phyloP scores from a whole-genome alignment of 2,888 invertebrate genomes.

The Drymonia ruficornis region DNA sequence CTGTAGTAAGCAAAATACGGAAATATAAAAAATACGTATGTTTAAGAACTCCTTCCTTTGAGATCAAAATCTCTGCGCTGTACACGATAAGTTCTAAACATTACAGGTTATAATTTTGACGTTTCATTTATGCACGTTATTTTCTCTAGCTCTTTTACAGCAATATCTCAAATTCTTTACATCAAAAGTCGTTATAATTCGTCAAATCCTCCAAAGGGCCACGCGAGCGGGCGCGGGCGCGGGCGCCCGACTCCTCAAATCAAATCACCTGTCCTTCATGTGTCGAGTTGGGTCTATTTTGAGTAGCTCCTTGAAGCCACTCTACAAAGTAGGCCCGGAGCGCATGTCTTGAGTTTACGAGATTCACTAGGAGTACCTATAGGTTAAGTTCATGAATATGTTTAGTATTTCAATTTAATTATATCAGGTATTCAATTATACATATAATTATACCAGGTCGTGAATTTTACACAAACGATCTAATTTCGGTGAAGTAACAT shows the following conservation, averaged over 20 bases:
- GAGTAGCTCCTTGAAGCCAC: background rate
- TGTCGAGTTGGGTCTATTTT: slow-evolving; percentile 1
- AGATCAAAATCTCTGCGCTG: background rate
- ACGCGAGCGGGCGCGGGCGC: background rate
- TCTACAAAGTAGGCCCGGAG: background rate
- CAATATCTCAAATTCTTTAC: background rate
- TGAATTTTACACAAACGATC: too few relatives aligned
- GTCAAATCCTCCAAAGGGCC: background rate
- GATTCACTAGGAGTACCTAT: background rate
- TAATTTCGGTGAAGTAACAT: too few relatives aligned
- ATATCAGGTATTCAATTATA: too few relatives aligned
- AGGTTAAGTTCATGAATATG: background rate
- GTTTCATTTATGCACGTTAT: too few relatives aligned
- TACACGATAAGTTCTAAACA: too few relatives aligned
- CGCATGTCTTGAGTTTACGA: background rate
- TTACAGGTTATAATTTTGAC: too few relatives aligned
- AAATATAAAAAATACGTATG: background rate
- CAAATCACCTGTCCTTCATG: background rate
- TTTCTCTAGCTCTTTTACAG: too few relatives aligned
- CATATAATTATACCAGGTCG: too few relatives aligned
- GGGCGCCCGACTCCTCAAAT: slow-evolving; percentile 1
- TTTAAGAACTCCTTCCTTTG: background rate
- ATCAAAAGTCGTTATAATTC: background rate
- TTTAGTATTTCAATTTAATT: background rate
- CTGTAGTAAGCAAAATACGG: too few relatives aligned